These are phyloP conservation scores for Bombus waltoni DNA, from an alignment of 1,140 invertebrate species.

Conservation along the genomic window DNA sequence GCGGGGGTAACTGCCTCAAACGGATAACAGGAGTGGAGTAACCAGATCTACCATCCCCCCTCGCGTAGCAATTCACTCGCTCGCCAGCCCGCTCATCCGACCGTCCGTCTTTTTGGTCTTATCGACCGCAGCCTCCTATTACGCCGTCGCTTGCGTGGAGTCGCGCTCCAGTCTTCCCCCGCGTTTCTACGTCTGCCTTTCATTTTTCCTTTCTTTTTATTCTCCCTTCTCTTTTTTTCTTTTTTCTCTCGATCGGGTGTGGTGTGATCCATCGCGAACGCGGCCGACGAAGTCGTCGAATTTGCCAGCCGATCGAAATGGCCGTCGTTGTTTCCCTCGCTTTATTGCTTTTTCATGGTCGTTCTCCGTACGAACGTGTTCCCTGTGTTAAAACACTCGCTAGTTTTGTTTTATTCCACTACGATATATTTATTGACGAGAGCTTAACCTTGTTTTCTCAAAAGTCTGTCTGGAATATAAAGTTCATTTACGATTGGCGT, in stretches of 20 bases:
- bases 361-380: not conserved
- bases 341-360: not conserved
- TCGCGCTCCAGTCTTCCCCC: slow-evolving; percentile 26
- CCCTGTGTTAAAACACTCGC: not conserved
- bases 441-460: not conserved
- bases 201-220: not conserved
- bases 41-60: slow-evolving; percentile 63
- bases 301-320: not conserved
- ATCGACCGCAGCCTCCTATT: slow-evolving; percentile 70
- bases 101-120: slow-evolving; percentile 66
- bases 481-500: not conserved
- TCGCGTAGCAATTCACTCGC: slow-evolving; percentile 59
- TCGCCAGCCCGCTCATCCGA: slow-evolving; percentile 49
- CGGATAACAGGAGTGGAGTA: slow-evolving; percentile 68
- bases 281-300: not conserved
- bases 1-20: slow-evolving; percentile 68
- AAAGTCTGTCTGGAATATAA: not conserved
- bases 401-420: not conserved
- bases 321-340: not conserved
- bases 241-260: too few species aligned
- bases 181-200: slow-evolving; percentile 1
- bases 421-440: not conserved
- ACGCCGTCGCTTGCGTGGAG: slow-evolving; percentile 64
- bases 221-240: too few species aligned
- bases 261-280: not conserved